These are phyloP conservation scores for Zapornia atra DNA, from an alignment of 2,113 vertebrate species.

Conservation along the genomic window DNA sequence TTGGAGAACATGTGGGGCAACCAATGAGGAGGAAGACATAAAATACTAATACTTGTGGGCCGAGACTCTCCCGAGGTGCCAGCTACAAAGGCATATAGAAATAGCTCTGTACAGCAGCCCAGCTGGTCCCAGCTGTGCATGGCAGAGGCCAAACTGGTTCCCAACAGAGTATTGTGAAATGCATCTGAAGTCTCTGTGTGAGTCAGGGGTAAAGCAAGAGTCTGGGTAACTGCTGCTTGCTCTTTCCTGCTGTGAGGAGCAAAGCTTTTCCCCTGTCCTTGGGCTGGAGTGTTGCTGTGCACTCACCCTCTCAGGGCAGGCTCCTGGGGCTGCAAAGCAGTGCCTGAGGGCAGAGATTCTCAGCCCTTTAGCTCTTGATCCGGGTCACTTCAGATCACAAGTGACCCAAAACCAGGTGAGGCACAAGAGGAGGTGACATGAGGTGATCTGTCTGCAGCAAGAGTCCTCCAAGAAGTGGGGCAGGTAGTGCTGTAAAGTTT, in stretches of 20 bases:
- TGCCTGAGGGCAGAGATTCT: neutral
- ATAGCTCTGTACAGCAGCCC: neutral
- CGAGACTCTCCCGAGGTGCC: neutral
- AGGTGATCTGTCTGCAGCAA: neutral
- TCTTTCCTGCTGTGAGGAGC: neutral
- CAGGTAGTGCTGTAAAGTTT: neutral
- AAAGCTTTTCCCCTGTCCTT: neutral
- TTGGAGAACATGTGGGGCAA: neutral
- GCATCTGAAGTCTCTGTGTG: neutral
- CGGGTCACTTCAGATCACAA: constrained; percentile 12
- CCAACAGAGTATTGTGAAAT: neutral
- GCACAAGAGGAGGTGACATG: neutral
- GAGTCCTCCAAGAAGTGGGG: neutral
- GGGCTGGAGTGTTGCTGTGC: neutral
- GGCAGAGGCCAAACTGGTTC: neutral
- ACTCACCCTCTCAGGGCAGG: neutral
- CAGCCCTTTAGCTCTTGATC: constrained; percentile 42
- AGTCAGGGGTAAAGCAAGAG: neutral
- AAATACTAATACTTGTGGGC: neutral
- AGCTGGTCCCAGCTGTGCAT: neutral
- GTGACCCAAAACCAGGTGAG: neutral
- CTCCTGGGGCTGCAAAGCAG: neutral
- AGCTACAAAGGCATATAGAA: neutral
- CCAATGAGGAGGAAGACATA: neutral
- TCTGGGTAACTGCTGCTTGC: neutral